phyloP scores from a whole-genome alignment of 2,888 invertebrate genomes.

The Isotomurus palustris region DNA sequence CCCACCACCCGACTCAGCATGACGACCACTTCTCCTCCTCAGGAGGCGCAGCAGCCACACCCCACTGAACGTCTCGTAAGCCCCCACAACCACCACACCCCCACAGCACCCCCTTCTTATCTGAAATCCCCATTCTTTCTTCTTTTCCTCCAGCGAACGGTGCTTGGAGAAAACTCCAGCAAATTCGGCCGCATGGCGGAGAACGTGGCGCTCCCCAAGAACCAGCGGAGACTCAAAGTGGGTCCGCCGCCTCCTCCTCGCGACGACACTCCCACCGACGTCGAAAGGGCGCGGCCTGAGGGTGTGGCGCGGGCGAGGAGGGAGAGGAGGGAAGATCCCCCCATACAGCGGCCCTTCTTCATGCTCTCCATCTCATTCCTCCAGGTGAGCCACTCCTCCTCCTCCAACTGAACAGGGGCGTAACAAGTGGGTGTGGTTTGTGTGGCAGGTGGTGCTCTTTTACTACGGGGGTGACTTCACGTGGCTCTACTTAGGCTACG shows the following conservation, averaged over 20 bases:
- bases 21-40: too few relatives aligned
- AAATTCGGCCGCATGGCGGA: not conserved
- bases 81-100: too few relatives aligned
- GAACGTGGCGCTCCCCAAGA: not conserved
- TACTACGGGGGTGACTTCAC: not conserved
- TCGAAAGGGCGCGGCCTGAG: not conserved
- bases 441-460: not conserved
- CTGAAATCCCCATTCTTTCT: too few relatives aligned
- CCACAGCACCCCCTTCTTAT: too few relatives aligned
- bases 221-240: constrained; percentile 1
- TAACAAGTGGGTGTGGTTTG: too few relatives aligned
- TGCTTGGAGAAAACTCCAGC: constrained; percentile 7
- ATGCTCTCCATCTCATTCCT: constrained; percentile 5
- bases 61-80: too few relatives aligned
- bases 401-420: too few relatives aligned
- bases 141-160: too few relatives aligned
- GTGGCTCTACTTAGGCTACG: constrained; percentile 1
- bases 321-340: not conserved
- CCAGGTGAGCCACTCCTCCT: too few relatives aligned
- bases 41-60: too few relatives aligned
- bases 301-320: not conserved
- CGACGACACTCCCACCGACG: not conserved
- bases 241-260: too few relatives aligned
- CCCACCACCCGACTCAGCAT: too few relatives aligned
- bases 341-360: not conserved